Conservation (phyloP, 2,113 vertebrate genomes). For the Atrichornis clamosus region DNA sequence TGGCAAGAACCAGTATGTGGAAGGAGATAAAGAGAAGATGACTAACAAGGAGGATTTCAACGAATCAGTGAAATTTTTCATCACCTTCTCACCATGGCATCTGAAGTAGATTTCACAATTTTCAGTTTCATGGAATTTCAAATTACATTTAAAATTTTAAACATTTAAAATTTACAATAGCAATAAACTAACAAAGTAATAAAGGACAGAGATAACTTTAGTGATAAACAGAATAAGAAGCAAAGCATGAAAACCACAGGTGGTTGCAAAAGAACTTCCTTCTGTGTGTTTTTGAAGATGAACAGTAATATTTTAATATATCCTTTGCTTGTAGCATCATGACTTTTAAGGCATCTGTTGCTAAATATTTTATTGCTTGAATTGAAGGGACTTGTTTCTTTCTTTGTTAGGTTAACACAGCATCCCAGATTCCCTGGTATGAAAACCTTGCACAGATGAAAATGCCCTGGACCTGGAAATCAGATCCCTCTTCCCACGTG, state of each 20-base stretch:
- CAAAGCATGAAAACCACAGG: not conserved
- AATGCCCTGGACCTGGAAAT: constrained; percentile 82
- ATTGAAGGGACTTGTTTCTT: not conserved
- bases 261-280: not conserved
- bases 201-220: not conserved
- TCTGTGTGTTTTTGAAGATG: not conserved
- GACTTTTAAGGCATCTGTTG: not conserved
- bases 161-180: not conserved
- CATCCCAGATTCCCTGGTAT: constrained; percentile 92
- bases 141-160: not conserved
- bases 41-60: not conserved
- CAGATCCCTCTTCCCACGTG: constrained; percentile 59
- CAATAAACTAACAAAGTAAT: not conserved
- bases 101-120: not conserved
- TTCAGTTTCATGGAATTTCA: not conserved
- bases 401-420: constrained; percentile 78
- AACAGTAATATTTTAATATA: not conserved
- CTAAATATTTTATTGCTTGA: not conserved
- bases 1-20: not conserved
- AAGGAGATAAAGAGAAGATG: not conserved
- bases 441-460: constrained; percentile 86
- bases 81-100: not conserved
- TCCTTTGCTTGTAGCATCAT: not conserved
- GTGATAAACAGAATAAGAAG: not conserved
- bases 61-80: not conserved